Base-by-base conservation (phyloP, 2,888 invertebrate species). In the Agrochola circellaris region DNA sequence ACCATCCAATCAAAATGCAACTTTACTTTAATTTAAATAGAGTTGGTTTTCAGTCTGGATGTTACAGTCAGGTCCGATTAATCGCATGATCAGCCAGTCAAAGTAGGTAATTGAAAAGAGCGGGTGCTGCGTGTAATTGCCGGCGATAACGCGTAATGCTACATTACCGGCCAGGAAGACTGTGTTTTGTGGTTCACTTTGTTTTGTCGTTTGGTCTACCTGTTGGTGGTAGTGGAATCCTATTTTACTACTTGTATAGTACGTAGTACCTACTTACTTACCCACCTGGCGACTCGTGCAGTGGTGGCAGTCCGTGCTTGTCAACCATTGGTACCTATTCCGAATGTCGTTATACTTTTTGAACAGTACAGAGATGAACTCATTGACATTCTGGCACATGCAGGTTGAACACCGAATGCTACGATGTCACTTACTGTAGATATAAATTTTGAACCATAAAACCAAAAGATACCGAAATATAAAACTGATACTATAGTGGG, bases 51-150 rank as follows among this genome's bases (percentile, higher is more conserved):
- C 13, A 15, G 20, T 13, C 0, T 54, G 62, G 15, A 7, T 13
- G 26, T 3, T 38, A 26, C 48, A 58, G 45, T 81, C 65, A 71
- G 45, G 64, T 69, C 34, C 69, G 68, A 88, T 87, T 88, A 81
- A 81, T 87, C 82, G 82, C 82, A 80, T 82, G 87, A 86, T 82
- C 77, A 61, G 73, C 48, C 71, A 78, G 77, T 79, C 79, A 77
- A 70, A 75, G 79, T 86, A 70, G 81, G 82, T 79, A 84, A 82
- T 84, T 75, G 78, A 66, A 79, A 79, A 75, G 84, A 62, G 62
- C 75, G 80, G 82, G 87, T 66, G 73, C 71, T 80, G 83, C 79
- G 73, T 82, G 64, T 86, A 89, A 87, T 84, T 80, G 79, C n/a
- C 60, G 58, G 61, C 66, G 71, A 89, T 88, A 83, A 85, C 77